Base-by-base conservation (phyloP, 2,113 vertebrate genomes). In the Rutilus rutilus region DNA sequence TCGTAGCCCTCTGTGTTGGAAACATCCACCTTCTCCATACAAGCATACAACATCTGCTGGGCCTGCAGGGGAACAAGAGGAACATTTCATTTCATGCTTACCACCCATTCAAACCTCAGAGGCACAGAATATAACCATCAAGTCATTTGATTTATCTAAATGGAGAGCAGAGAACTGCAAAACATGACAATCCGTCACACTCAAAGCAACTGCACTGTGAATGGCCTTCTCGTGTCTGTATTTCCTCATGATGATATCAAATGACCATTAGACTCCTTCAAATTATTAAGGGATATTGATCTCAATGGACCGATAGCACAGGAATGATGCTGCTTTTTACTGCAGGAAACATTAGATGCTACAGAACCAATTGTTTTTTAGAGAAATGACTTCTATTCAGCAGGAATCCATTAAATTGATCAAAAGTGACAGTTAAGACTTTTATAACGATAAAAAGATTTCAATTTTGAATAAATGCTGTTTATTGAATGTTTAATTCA, bases 1-100 rank as follows among this genome's bases (percentile, higher is more conserved):
- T 99, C 97, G 76, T 97, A 99, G 86, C 98, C 98, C 90, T 99
- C 98, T 10, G 96, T 97, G 93, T 95, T 97, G 86, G 97, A 99
- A 92, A 99, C 95, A 85, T 99, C 98, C 88, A 99, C 94, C 93
- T 99, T 99, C 93, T 99, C 97, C 94, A 97, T 91, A 91, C 98
- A 99, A 71, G 98, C 98, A 62, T 96, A 98, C 87, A 99, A 93
- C 90, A 99, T 92, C 89, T 99, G 98, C 92, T 99, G 98, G 87
- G 97, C 98, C 98, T 99, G 91, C 86, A 90, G 85, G 69, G 19
- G 14, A 81, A 86, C 3, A 87, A 8, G 1, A 60, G 14, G 47
- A n/a, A 71, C 19, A 80, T 39, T 54, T 15, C 10, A 67, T 75
- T 33, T 39, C 52, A 64, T 6, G 50, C 6, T 33, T 77, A 19